These are phyloP conservation scores for Trididemnum clinides DNA, from an alignment of 23 tunicate species.

Conservation along the genomic window DNA sequence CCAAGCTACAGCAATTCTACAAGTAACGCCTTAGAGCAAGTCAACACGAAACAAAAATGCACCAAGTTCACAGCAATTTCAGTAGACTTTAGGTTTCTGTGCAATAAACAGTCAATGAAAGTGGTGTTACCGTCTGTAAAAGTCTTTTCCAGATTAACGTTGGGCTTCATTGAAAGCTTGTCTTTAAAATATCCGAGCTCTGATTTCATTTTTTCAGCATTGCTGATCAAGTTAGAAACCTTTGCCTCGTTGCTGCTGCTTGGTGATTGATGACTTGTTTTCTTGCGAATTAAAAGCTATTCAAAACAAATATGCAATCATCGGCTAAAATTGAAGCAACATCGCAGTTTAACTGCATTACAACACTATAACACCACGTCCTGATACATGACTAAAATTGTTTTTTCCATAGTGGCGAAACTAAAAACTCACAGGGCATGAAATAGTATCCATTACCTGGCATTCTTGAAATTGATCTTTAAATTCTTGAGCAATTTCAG, in stretches of 20 bases:
- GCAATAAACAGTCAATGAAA: no score
- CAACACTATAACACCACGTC: no score
- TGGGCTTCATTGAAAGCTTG: slow-evolving; percentile 75
- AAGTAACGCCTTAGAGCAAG: neutral
- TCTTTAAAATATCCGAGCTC: slow-evolving; percentile 93
- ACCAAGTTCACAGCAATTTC: no score
- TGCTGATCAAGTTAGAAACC: slow-evolving; percentile 31
- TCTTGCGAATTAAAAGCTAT: slow-evolving; percentile 11
- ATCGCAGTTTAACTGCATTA: no score
- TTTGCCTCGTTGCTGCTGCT: neutral
- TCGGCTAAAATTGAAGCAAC: no score
- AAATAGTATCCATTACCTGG: slow-evolving; percentile 54
- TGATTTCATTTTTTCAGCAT: slow-evolving; percentile 92
- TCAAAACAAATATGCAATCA: no score
- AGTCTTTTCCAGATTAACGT: slow-evolving; percentile 60
- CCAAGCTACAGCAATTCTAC: no score
- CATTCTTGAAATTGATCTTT: slow-evolving; percentile 77
- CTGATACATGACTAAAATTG: no score
- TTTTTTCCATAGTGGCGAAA: no score
- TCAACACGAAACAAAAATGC: no score
- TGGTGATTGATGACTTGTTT: neutral
- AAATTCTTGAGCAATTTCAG: slow-evolving; percentile 69
- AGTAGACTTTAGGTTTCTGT: no score
- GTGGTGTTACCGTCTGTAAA: slow-evolving; percentile 56
- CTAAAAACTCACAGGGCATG: neutral